These are phyloP conservation scores for Clepsis dumicolana DNA, from an alignment of 2,888 invertebrate genomes.

Conservation along the genomic window DNA sequence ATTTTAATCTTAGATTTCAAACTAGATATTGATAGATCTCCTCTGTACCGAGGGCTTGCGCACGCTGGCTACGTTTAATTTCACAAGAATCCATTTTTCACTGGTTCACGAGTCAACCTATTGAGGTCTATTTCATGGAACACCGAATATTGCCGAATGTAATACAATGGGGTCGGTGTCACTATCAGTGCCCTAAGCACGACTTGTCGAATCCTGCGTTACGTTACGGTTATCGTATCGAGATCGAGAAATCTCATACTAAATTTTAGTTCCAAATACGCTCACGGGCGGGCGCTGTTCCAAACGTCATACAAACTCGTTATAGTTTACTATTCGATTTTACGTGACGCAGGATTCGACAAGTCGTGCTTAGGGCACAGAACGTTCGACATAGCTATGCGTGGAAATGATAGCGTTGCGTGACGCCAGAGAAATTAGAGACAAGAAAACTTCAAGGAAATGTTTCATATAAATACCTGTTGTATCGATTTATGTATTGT, in stretches of 20 bases:
- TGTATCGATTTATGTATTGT: neutral
- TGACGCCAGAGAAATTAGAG: slow-evolving; percentile 18
- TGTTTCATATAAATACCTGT: neutral
- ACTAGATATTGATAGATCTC: neutral
- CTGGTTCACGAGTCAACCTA: neutral
- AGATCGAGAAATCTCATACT: too few relatives aligned
- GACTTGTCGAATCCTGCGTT: too few relatives aligned
- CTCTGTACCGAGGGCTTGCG: neutral
- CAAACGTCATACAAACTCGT: too few relatives aligned
- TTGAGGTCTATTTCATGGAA: neutral
- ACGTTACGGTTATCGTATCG: too few relatives aligned
- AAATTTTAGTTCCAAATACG: too few relatives aligned
- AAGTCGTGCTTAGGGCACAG: too few relatives aligned
- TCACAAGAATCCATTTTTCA: neutral
- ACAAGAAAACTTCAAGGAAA: neutral
- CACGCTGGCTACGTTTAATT: neutral
- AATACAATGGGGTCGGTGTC: slow-evolving; percentile 8
- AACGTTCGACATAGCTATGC: slow-evolving; percentile 5
- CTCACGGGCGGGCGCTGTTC: too few relatives aligned
- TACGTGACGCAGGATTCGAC: too few relatives aligned
- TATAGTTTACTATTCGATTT: too few relatives aligned
- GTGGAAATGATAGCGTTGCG: slow-evolving; percentile 18
- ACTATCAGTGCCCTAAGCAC: too few relatives aligned
- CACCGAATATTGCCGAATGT: neutral
- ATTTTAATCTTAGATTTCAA: too few relatives aligned